Conservation (phyloP, 2,113 vertebrate genomes). For the Numenius arquata region DNA sequence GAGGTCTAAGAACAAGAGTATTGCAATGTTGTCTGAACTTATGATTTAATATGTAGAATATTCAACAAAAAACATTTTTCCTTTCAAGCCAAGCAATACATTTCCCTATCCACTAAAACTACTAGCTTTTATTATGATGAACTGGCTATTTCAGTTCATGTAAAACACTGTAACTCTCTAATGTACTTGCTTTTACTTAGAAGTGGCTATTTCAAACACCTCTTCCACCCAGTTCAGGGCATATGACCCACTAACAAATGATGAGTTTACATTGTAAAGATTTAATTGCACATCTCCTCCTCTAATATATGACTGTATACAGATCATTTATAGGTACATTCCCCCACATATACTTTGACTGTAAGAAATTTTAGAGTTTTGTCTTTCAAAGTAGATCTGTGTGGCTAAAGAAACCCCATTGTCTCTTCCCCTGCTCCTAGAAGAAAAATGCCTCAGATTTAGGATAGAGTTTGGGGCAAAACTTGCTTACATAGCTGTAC, state of each 20-base stretch:
- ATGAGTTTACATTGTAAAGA: neutral
- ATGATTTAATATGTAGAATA: neutral
- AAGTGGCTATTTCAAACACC: neutral
- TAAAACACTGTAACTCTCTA: neutral
- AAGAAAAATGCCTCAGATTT: neutral
- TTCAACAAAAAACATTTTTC: neutral
- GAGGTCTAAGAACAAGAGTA: slow-evolving; percentile 75
- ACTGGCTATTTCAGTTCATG: neutral
- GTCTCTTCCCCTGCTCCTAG: neutral
- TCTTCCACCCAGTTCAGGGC: neutral
- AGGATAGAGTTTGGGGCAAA: neutral
- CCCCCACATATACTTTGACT: neutral
- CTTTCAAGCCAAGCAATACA: neutral
- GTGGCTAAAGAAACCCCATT: neutral
- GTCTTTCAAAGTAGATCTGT: neutral
- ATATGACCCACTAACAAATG: neutral
- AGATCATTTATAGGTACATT: neutral
- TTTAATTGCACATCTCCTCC: neutral
- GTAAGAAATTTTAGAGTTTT: neutral
- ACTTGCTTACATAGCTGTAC: neutral
- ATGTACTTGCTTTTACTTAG: neutral
- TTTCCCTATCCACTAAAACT: neutral
- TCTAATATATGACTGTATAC: neutral
- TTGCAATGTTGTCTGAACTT: neutral
- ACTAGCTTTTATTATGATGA: neutral